Percentiles rank a stretch among this genome's conserved stretches.
phyloP scores from a whole-genome alignment of 2,113 vertebrate species.

The Cichladusa arquata region DNA sequence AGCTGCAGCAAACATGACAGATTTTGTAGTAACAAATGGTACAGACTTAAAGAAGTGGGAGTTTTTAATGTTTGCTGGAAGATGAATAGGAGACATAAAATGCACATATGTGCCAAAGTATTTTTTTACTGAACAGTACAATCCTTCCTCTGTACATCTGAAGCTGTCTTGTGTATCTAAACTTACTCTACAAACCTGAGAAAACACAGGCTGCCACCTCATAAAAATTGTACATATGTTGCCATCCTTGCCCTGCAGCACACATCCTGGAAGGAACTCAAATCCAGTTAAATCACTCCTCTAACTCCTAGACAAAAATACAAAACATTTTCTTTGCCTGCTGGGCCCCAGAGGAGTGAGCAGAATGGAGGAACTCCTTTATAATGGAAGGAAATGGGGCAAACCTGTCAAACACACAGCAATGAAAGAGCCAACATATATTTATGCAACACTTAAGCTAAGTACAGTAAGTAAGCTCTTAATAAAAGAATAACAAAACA shows the following conservation, averaged over 20 bases:
- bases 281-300: background rate
- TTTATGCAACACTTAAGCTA: background rate
- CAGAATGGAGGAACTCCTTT: background rate
- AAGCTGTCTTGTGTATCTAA: background rate
- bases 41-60: background rate
- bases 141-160: background rate
- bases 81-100: background rate
- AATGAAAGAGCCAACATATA: background rate
- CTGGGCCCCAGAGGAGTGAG: background rate
- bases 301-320: background rate
- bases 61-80: background rate
- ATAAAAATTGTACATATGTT: background rate
- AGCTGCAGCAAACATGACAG: background rate
- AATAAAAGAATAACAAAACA: background rate
- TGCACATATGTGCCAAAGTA: background rate
- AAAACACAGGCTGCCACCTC: background rate
- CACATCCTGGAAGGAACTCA: background rate
- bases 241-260: background rate
- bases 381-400: background rate
- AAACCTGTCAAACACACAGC: background rate
- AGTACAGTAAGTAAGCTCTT: background rate
- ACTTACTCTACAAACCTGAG: background rate
- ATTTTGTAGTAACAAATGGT: background rate
- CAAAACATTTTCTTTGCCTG: background rate
- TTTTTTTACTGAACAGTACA: background rate